A percentile compares a stretch with the other conserved stretches of the same genome.
Evolutionary conservation across 2,797 vertebrate genomes (phyloP).

Genomic region (Acestrorhynchus altus): DNA sequence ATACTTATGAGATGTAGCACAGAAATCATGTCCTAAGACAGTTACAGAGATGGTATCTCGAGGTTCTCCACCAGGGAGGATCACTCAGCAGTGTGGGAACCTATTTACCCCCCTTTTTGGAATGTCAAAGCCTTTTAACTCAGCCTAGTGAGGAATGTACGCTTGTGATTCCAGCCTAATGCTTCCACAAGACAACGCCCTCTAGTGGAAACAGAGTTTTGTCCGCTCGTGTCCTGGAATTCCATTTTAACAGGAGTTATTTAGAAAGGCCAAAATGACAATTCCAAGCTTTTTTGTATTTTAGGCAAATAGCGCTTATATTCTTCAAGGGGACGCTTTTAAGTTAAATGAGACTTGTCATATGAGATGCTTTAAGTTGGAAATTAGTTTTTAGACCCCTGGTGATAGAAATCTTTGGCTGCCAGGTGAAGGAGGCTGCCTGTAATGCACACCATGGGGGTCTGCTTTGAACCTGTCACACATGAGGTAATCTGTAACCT

Average conservation of each 20-base stretch:
- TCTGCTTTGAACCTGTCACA: conserved; percentile 69
- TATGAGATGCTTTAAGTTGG: neutral
- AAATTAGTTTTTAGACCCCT: conserved; percentile 2
- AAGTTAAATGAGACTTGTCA: neutral
- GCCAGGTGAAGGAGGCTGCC: conserved; percentile 70
- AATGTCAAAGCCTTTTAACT: conserved; percentile 52
- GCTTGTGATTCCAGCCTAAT: conserved; percentile 10
- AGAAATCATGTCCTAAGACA: conserved; percentile 25
- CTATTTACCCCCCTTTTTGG: conserved; percentile 31
- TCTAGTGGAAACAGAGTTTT: conserved; percentile 33
- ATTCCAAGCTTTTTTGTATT: neutral
- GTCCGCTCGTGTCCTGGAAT: conserved; percentile 9
- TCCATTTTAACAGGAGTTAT: neutral
- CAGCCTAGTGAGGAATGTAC: conserved; percentile 47
- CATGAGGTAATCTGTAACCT: conserved; percentile 46
- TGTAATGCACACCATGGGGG: conserved; percentile 69
- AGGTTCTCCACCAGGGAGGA: conserved; percentile 15
- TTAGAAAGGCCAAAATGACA: neutral
- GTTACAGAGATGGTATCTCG: neutral
- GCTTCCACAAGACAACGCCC: conserved; percentile 18
- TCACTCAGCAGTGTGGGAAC: conserved; percentile 35
- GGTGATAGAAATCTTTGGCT: conserved; percentile 66
- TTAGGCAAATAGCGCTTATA: neutral
- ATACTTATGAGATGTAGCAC: neutral
- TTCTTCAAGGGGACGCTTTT: neutral